Evolutionary conservation across 1,140 invertebrate species (phyloP), one percentile per base, ranked within the genome.

Genomic region (Drosophila sulfurigaster): DNA sequence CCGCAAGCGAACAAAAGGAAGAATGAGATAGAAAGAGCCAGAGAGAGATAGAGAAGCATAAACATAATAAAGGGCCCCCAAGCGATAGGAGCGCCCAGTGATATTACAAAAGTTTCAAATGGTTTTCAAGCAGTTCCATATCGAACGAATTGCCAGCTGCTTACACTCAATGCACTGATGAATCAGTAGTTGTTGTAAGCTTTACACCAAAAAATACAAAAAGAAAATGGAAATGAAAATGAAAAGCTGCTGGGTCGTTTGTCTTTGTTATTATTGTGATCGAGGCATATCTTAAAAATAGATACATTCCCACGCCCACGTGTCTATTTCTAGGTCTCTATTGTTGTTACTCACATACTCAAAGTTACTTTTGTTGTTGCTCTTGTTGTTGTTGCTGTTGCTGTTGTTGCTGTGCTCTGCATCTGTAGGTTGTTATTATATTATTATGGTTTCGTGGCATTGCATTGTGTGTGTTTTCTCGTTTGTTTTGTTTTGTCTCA

Each of bases 281-380:
- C 15, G 60, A 28, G 52, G 63, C 52, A 66, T 69, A 72, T 64
- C 68, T 68, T 78, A 83, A 67, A 85, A 85, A 88, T 89, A 88
- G 83, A 89, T 75, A 72, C 45, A 82, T 78, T 86, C 83, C 85
- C 83, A 88, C 83, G 83, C 83, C 85, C 83, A 88, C 85, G 78
- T 89, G 78, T 89, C 83, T 88, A 88, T 88, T 88, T 88, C 83
- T 87, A 88, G 83, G 82, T 82, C 82, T 51, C 56, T 28, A 65
- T 56, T 65, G 63, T 65, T 65, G 51, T 65, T 65, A 52, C 35
- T 46, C 45, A 32, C 15, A 62, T 49, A 48, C 28, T 41, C 16
- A 48, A 13, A 51, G 46, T 63, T 38, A 49, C 16, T 51, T n/a
- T 64, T 32, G 28, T 30, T 52, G 25, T 16, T 32, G 46, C 5